phyloP scores from a whole-genome alignment of 2,888 invertebrate genomes.

The Sinopyrophorus schimmeli region DNA sequence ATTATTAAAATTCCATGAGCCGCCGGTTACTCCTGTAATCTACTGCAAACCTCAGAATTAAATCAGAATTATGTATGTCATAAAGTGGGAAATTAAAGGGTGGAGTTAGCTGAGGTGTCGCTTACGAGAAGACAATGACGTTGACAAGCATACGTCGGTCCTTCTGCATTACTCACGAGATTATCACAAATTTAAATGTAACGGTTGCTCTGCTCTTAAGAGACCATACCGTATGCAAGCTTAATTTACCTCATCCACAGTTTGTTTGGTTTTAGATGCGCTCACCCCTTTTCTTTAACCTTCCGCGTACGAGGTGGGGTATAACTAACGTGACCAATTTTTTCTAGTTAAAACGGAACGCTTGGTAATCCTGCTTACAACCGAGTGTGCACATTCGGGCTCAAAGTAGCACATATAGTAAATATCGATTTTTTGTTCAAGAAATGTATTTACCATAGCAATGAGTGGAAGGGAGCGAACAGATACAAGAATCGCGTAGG shows the following conservation, averaged over 20 bases:
- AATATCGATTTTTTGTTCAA: too few species aligned
- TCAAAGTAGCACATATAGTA: too few species aligned
- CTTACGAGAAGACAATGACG: conserved; percentile 37
- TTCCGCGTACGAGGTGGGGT: too few species aligned
- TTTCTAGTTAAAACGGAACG: too few species aligned
- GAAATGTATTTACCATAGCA: too few species aligned
- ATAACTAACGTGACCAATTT: too few species aligned
- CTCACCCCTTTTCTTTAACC: too few species aligned
- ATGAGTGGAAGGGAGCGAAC: too few species aligned
- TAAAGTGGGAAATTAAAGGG: conserved; percentile 29
- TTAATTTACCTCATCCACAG: conserved; percentile 39
- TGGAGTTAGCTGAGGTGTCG: conserved; percentile 33
- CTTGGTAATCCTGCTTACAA: too few species aligned
- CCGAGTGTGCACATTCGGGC: too few species aligned
- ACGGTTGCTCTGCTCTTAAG: conserved; percentile 44
- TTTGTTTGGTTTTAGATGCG: conserved; percentile 26
- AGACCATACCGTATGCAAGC: conserved; percentile 41
- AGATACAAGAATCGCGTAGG: too few species aligned
- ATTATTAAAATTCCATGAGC: too few species aligned
- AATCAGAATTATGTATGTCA: conserved; percentile 38
- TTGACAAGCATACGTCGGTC: conserved; percentile 39
- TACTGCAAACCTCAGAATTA: conserved; percentile 22
- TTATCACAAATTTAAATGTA: conserved; percentile 51
- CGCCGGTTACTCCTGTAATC: conserved; percentile 15
- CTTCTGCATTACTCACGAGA: conserved; percentile 47